These are phyloP conservation scores for Ryuthela nishihirai DNA, from an alignment of 2,888 invertebrate genomes.

Conservation along the genomic window DNA sequence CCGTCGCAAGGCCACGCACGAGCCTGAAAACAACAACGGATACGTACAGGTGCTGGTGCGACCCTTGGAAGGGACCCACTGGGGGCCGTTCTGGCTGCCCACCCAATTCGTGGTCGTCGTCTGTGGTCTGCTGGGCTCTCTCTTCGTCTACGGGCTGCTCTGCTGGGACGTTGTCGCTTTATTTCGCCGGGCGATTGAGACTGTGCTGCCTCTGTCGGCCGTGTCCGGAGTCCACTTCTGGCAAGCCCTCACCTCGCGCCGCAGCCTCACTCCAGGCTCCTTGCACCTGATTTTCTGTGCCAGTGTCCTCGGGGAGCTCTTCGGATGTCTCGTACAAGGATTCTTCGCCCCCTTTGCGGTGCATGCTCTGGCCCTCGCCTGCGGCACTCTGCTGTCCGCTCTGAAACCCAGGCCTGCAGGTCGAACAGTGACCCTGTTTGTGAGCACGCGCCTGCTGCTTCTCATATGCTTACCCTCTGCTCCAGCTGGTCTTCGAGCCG, in stretches of 20 bases:
- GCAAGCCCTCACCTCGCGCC: not conserved
- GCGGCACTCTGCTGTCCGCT: not conserved
- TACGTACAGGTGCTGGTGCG: not conserved
- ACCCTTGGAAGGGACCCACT: not conserved
- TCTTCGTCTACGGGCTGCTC: not conserved
- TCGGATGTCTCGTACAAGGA: not conserved
- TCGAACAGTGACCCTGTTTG: not conserved
- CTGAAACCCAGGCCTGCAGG: too few relatives aligned
- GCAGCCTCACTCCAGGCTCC: not conserved
- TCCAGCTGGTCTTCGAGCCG: not conserved
- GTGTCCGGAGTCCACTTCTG: not conserved
- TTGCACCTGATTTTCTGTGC: not conserved
- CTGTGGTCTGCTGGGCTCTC: not conserved
- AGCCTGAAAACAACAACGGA: not conserved
- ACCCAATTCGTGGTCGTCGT: not conserved
- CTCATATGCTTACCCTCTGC: not conserved
- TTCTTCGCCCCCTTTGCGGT: not conserved
- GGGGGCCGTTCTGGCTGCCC: not conserved
- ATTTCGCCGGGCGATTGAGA: not conserved
- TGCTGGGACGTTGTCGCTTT: not conserved
- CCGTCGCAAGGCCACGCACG: too few relatives aligned
- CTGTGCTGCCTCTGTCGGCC: not conserved
- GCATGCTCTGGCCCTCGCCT: not conserved
- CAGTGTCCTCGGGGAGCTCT: not conserved
- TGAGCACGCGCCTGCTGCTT: not conserved